Percentiles rank a stretch among this genome's conserved stretches.
phyloP scores from a whole-genome alignment of 2,888 invertebrate species.

The Synergus gifuensis region DNA sequence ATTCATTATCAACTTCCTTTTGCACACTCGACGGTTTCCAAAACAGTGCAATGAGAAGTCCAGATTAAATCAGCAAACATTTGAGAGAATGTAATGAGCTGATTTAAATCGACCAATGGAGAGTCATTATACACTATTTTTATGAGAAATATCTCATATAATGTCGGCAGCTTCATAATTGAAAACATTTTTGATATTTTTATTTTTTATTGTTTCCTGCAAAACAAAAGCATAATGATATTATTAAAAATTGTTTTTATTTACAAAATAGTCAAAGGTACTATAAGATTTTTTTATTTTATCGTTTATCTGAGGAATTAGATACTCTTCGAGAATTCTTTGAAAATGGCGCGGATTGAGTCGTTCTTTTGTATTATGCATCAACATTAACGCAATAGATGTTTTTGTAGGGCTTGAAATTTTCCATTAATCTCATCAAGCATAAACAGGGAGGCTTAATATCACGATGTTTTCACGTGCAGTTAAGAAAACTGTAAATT shows the following conservation, averaged over 20 bases:
- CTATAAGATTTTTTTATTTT: too few relatives aligned
- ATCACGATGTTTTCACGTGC: slow-evolving; percentile 21
- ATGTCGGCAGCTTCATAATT: background rate
- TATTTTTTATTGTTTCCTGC: too few relatives aligned
- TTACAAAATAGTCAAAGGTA: too few relatives aligned
- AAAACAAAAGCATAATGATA: background rate
- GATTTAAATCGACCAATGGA: background rate
- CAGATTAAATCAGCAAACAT: background rate
- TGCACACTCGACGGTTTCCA: background rate
- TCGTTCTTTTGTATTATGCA: background rate
- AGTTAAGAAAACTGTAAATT: background rate
- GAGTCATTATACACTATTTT: background rate
- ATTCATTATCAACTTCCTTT: slow-evolving; percentile 32
- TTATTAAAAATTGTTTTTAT: too few relatives aligned
- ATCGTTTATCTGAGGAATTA: too few relatives aligned
- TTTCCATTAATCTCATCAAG: slow-evolving; percentile 19
- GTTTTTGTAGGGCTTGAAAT: slow-evolving; percentile 9
- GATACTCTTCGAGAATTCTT: background rate
- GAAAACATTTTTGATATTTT: background rate
- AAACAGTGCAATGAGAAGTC: background rate
- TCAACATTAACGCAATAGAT: background rate
- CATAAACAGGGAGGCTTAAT: background rate
- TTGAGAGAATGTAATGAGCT: background rate
- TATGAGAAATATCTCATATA: background rate
- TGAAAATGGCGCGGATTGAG: background rate